Conservation (phyloP, 2,888 invertebrate genomes). For the Isoperla grammatica region DNA sequence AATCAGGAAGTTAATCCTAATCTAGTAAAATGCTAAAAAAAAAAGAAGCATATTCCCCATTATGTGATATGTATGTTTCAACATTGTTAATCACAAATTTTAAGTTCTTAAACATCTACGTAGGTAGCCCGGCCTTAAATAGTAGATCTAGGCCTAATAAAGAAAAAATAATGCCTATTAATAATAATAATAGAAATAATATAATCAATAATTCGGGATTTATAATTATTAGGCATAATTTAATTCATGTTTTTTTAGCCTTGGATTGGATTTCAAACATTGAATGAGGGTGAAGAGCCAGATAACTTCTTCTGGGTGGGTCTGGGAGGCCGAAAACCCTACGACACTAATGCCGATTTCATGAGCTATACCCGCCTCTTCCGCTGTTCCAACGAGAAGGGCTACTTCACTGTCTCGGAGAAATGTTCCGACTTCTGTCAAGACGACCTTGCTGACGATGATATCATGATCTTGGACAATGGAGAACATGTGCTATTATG, state of each 20-base stretch:
- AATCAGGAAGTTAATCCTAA: no score
- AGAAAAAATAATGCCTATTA: background rate
- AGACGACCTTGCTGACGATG: conserved; percentile 98
- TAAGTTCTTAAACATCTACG: no score
- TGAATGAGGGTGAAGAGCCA: conserved; percentile 93
- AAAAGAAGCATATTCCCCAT: no score
- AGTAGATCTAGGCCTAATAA: no score
- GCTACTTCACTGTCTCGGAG: conserved; percentile 98
- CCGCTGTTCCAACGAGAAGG: conserved; percentile 98
- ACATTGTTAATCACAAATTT: no score
- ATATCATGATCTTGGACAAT: conserved; percentile 98
- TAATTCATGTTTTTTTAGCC: conserved; percentile 38
- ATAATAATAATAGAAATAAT: background rate
- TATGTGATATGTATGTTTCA: no score
- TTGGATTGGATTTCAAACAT: conserved; percentile 59
- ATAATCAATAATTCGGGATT: background rate
- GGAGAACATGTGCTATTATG: conserved; percentile 97
- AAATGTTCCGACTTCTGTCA: conserved; percentile 98
- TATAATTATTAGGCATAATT: background rate
- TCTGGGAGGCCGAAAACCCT: conserved; percentile 84
- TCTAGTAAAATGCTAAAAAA: no score
- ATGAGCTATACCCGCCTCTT: conserved; percentile 92
- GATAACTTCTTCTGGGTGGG: conserved; percentile 99
- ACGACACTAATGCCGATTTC: conserved; percentile 83
- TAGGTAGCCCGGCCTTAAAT: no score